Conservation (phyloP, 2,113 vertebrate genomes). For the Aphyosemion australe region DNA sequence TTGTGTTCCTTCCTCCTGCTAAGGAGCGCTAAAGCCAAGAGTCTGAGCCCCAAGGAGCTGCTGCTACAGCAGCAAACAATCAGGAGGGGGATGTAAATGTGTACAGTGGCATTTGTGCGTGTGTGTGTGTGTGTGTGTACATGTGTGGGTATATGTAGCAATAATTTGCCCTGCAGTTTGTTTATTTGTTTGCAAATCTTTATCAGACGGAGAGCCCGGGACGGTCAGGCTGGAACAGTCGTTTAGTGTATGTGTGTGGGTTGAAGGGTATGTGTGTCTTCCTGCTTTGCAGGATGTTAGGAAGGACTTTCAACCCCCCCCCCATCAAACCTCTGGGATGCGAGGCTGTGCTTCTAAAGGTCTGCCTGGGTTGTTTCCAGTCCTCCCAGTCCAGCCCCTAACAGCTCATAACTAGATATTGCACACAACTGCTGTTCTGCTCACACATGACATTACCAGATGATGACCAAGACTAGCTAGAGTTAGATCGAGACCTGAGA, state of each 20-base stretch:
- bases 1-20: conserved; percentile 18
- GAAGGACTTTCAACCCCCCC: conserved; percentile 12
- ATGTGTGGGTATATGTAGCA: conserved; percentile 18
- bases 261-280: conserved; percentile 35
- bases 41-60: conserved; percentile 27
- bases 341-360: conserved; percentile 34
- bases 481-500: conserved; percentile 53
- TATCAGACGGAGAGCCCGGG: conserved; percentile 45
- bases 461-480: conserved; percentile 51
- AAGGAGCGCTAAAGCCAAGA: conserved; percentile 42
- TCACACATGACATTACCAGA: conserved; percentile 41
- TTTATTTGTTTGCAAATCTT: conserved; percentile 61
- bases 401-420: conserved; percentile 69
- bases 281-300: conserved; percentile 43
- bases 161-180: conserved; percentile 61
- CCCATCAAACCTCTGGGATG: conserved; percentile 1
- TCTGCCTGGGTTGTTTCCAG: conserved; percentile 57
- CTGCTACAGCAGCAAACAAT: conserved; percentile 47
- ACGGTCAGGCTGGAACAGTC: conserved; percentile 43
- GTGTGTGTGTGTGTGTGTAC: conserved; percentile 14
- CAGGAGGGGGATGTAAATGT: conserved; percentile 34
- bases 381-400: conserved; percentile 55
- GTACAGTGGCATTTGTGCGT: conserved; percentile 34
- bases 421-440: conserved; percentile 48
- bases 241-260: conserved; percentile 37